phyloP scores from a whole-genome alignment of 2,797 vertebrate genomes.

The Mycteria americana region DNA sequence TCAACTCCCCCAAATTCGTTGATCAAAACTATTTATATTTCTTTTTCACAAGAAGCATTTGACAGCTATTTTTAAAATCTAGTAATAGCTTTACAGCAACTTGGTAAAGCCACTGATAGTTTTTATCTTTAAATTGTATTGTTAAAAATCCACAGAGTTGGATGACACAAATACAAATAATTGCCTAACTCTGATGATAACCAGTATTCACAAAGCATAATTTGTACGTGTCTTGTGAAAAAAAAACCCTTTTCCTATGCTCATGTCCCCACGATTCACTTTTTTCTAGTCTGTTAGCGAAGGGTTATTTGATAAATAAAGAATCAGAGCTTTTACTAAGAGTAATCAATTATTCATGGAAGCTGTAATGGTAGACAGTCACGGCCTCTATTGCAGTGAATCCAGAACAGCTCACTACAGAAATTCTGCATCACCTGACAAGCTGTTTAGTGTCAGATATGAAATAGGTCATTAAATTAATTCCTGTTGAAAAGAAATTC shows the following conservation, averaged over 20 bases:
- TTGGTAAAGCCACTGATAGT: not conserved
- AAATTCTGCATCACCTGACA: slow-evolving; percentile 7
- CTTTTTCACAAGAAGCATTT: not conserved
- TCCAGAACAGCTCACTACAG: not conserved
- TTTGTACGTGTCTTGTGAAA: not conserved
- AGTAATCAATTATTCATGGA: slow-evolving; percentile 39
- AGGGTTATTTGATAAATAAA: slow-evolving; percentile 12
- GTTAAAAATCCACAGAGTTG: not conserved
- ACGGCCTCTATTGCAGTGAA: not conserved
- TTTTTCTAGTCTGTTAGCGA: not conserved
- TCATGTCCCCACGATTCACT: not conserved
- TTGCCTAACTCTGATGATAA: not conserved
- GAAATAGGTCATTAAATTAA: not conserved
- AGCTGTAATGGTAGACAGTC: not conserved
- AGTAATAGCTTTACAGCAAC: not conserved
- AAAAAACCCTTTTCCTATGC: not conserved
- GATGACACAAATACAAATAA: not conserved
- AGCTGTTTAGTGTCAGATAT: not conserved
- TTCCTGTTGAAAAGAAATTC: not conserved
- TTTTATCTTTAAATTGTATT: not conserved
- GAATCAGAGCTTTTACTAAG: slow-evolving; percentile 1
- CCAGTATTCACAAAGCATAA: not conserved
- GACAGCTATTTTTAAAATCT: not conserved
- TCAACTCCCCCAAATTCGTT: not conserved
- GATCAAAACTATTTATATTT: not conserved